Conservation (phyloP, 2,797 vertebrate genomes). For the Sorex maritimensis region DNA sequence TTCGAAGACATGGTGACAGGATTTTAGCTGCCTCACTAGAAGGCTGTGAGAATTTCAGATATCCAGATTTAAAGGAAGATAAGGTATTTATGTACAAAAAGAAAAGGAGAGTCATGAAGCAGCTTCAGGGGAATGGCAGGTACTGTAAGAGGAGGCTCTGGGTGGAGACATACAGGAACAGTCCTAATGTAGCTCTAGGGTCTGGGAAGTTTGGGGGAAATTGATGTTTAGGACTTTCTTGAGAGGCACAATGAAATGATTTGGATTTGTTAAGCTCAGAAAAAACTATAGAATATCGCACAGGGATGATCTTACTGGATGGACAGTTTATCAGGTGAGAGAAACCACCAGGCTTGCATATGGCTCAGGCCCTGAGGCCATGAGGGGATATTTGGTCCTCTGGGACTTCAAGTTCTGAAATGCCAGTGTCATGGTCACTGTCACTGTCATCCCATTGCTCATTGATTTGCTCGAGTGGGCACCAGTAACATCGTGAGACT, state of each 20-base stretch:
- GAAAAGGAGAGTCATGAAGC: neutral
- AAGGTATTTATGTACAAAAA: too few relatives aligned
- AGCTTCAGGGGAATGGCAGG: neutral
- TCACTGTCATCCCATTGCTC: too few relatives aligned
- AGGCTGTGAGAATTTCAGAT: neutral
- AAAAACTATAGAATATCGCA: neutral
- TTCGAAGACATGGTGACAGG: neutral
- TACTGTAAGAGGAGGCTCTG: too few relatives aligned
- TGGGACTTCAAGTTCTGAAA: too few relatives aligned
- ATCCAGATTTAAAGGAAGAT: neutral
- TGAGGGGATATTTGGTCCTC: too few relatives aligned
- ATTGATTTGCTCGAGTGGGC: too few relatives aligned
- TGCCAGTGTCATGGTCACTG: too few relatives aligned
- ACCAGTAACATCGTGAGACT: too few relatives aligned
- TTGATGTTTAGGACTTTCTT: neutral
- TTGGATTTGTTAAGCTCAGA: neutral
- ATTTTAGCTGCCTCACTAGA: neutral
- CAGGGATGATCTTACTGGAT: neutral
- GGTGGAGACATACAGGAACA: neutral
- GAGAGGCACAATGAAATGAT: neutral
- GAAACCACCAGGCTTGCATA: neutral
- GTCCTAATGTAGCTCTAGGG: too few relatives aligned
- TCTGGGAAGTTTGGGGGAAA: neutral
- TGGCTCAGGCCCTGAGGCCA: too few relatives aligned
- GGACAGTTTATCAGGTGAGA: neutral